These are phyloP conservation scores for Bagarius yarrelli DNA, from an alignment of 2,113 vertebrate species.

Conservation along the genomic window DNA sequence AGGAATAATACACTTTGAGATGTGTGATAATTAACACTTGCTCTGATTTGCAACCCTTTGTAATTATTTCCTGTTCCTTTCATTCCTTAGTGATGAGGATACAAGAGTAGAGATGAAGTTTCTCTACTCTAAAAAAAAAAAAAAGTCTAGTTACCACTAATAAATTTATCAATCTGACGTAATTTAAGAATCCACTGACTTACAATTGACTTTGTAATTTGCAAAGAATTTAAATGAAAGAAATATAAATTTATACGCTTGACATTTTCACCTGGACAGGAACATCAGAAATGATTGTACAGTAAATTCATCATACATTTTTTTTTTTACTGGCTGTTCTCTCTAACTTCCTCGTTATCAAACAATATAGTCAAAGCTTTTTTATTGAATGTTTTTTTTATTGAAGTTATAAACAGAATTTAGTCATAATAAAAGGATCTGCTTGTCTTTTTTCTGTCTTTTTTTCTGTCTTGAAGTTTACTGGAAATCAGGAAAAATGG, in stretches of 20 bases:
- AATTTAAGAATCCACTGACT: too few species aligned
- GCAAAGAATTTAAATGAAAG: not conserved
- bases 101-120: not conserved
- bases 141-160: not conserved
- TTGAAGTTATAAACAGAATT: not conserved
- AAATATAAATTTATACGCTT: not conserved
- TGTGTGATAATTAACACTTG: not conserved
- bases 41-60: not conserved
- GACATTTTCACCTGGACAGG: not conserved
- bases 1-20: not conserved
- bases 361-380: not conserved
- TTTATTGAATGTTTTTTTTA: not conserved
- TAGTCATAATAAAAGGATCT: not conserved
- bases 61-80: not conserved
- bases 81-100: not conserved
- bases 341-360: not conserved
- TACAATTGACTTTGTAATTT: not conserved
- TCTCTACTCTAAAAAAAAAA: too few species aligned
- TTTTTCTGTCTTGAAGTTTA: not conserved
- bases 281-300: not conserved
- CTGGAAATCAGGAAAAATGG: conserved; percentile 5
- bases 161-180: too few species aligned
- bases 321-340: not conserved
- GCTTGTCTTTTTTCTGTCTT: not conserved
- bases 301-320: not conserved